phyloP scores from a whole-genome alignment of 1,140 invertebrate genomes.

The Orchesella cincta region DNA sequence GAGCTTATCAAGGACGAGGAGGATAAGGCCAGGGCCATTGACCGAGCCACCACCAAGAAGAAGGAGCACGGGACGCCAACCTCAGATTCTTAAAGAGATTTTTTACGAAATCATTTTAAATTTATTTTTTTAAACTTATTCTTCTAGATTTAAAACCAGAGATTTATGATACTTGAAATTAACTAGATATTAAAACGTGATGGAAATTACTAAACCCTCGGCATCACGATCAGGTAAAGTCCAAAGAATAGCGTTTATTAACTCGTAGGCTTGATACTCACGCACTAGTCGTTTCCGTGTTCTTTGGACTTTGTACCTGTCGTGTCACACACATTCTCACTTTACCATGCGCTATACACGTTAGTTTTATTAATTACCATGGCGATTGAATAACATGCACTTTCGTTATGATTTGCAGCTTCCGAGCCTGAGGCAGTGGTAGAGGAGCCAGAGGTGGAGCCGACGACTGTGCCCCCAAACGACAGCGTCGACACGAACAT shows the following conservation, averaged over 20 bases:
- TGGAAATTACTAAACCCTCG: neutral
- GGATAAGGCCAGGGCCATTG: neutral
- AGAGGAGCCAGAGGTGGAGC: neutral
- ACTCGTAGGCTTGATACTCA: neutral
- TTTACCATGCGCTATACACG: slow-evolving; percentile 7
- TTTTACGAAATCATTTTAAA: neutral
- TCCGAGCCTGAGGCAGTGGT: neutral
- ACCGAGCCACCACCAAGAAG: slow-evolving; percentile 12
- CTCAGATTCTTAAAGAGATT: neutral
- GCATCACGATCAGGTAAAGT: neutral
- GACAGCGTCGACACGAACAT: neutral
- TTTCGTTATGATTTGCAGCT: neutral
- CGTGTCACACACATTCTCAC: neutral
- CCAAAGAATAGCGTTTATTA: neutral
- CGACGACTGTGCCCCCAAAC: neutral
- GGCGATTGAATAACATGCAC: neutral
- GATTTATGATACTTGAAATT: no score
- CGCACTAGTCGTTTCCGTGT: neutral
- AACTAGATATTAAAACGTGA: neutral
- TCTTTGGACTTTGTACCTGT: neutral
- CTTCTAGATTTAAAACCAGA: no score
- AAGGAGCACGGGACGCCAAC: slow-evolving; percentile 26
- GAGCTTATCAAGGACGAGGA: slow-evolving; percentile 39
- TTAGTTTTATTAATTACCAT: neutral
- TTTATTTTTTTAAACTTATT: neutral